Evolutionary conservation across 2,797 vertebrate genomes (phyloP), one percentile per base, ranked within the genome.

Genomic region (Choloepus didactylus): DNA sequence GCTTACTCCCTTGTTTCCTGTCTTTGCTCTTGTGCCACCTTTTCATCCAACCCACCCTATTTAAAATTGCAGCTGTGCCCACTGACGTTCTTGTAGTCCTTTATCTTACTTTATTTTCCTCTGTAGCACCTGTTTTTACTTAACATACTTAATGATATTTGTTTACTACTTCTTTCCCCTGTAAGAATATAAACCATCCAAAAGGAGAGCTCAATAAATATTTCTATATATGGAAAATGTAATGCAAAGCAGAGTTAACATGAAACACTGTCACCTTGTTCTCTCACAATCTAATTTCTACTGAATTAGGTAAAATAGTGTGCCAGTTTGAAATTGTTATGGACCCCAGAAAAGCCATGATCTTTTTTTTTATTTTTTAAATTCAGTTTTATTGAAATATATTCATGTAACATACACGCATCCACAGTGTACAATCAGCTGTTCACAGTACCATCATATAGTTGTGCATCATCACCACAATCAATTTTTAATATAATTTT

Each of bases 171-270:
- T 66, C 73, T 93, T 56, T 38, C 38, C 14, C 11, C 49, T 62
- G 1, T 41, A 89, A 77, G 51, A 84, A 51, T 64, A 56, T 59
- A 60, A 95, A 15, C 46, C 59, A 94, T 92, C 60, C 90, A 95
- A 51, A 96, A 67, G 85, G 18, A 73, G 29, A 69, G 21, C 31
- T 79, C n/a, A 92, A 3, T 73, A 73, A 94, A 66, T 84, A 60
- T 79, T 60, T 83, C 23, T 67, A 60, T 92, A 67, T 88, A 38
- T 79, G 91, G 54, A 88, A 91, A 87, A 56, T 85, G 4, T 19
- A 93, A 51, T 89, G 70, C 69, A 93, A 54, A 87, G 23, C 73
- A 95, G 44, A 91, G 62, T 85, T 85, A 60, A 73, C 41, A 25
- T 64, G 51, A 86, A 93, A 46, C 49, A 60, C 11, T 81, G 19